phyloP scores from a whole-genome alignment of 2,888 invertebrate genomes.

The Thymelicus sylvestris region DNA sequence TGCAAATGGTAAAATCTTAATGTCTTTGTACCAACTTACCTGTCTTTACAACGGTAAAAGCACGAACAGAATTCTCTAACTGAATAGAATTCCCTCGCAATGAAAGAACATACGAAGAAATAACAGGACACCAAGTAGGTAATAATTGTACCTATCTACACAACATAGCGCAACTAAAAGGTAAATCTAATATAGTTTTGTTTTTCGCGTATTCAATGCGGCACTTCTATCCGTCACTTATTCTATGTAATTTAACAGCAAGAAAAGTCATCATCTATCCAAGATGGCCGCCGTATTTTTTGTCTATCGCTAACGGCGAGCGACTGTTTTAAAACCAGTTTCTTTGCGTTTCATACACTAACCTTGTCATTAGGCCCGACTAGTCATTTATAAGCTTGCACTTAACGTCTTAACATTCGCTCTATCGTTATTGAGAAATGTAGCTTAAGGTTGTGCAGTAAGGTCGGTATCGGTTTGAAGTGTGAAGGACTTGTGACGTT shows the following conservation, averaged over 20 bases:
- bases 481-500: slow-evolving; percentile 36
- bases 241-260: slow-evolving; percentile 43
- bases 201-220: not conserved
- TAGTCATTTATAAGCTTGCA: slow-evolving; percentile 51
- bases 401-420: slow-evolving; percentile 42
- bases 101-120: no score
- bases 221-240: slow-evolving; percentile 11
- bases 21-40: no score
- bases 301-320: slow-evolving; percentile 54
- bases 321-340: slow-evolving; percentile 56
- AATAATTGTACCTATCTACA: no score
- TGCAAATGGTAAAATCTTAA: no score
- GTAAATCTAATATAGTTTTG: no score
- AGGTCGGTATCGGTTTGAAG: slow-evolving; percentile 32
- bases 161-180: no score
- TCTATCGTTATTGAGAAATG: slow-evolving; percentile 22
- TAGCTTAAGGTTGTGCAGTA: not conserved
- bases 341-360: slow-evolving; percentile 56
- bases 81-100: no score
- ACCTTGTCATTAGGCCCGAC: slow-evolving; percentile 57
- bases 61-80: no score
- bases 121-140: no score
- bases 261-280: slow-evolving; percentile 51
- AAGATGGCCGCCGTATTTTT: slow-evolving; percentile 54
- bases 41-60: no score